A percentile compares a stretch with the other conserved stretches of the same genome.
Evolutionary conservation across 2,888 invertebrate genomes (phyloP).

Genomic region (Nomada flava): DNA sequence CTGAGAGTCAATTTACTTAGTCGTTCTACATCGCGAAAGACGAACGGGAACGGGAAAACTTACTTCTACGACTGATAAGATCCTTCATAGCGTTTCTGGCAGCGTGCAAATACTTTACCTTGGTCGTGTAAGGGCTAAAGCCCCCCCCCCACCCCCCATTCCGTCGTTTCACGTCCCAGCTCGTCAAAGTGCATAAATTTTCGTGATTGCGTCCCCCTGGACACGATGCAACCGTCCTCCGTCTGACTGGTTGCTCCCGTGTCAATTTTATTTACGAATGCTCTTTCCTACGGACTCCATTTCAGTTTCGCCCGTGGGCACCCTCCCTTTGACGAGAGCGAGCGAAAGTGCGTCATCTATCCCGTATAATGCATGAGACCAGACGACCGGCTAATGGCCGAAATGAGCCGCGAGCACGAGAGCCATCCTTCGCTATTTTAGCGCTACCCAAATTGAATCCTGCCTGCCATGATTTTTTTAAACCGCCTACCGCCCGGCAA

Average conservation of each 20-base stretch:
- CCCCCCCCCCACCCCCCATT: too few species aligned
- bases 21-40: slow-evolving; percentile 11
- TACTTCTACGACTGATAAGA: slow-evolving; percentile 47
- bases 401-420: slow-evolving; percentile 33
- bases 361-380: slow-evolving; percentile 54
- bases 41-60: slow-evolving; percentile 48
- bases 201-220: slow-evolving; percentile 67
- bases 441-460: background rate
- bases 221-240: slow-evolving; percentile 42
- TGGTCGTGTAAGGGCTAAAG: slow-evolving; percentile 17
- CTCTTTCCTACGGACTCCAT: slow-evolving; percentile 65
- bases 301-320: slow-evolving; percentile 58
- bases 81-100: slow-evolving; percentile 46
- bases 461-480: slow-evolving; percentile 9
- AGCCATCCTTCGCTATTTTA: background rate
- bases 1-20: slow-evolving; percentile 61
- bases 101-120: slow-evolving; percentile 55
- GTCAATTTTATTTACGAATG: slow-evolving; percentile 72
- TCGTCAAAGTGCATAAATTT: slow-evolving; percentile 77
- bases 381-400: slow-evolving; percentile 54
- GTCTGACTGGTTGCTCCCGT: slow-evolving; percentile 30
- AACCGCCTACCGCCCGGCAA: background rate
- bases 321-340: slow-evolving; percentile 44
- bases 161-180: slow-evolving; percentile 22
- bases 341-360: slow-evolving; percentile 34